Evolutionary conservation across 2,797 vertebrate genomes (phyloP).

Genomic region (Sphenodon punctatus): DNA sequence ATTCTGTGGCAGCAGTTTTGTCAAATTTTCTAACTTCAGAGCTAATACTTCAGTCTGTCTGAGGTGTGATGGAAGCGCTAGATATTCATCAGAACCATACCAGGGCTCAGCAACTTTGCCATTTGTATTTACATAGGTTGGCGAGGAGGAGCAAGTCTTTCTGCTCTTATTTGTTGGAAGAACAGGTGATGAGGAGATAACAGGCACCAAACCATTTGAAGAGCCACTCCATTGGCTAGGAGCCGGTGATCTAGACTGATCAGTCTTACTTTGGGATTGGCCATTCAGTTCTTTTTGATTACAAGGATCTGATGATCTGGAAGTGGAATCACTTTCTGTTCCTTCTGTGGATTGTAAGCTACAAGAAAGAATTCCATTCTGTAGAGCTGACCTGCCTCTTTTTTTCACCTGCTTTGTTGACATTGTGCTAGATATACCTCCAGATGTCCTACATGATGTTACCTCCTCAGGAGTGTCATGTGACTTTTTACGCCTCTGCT

Average conservation of each 20-base stretch:
- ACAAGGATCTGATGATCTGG: constrained; percentile 51
- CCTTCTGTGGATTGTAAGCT: constrained; percentile 36
- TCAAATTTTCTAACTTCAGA: constrained; percentile 89
- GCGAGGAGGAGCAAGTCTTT: constrained; percentile 48
- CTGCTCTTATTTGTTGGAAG: constrained; percentile 54
- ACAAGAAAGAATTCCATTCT: constrained; percentile 41
- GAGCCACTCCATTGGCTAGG: constrained; percentile 56
- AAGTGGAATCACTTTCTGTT: constrained; percentile 67
- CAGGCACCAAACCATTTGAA: constrained; percentile 62
- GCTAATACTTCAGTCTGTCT: constrained; percentile 91
- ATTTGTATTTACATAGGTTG: constrained; percentile 32
- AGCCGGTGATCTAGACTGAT: constrained; percentile 50
- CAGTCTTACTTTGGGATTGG: constrained; percentile 36
- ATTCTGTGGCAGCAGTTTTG: constrained; percentile 84
- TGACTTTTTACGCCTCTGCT: constrained; percentile 62
- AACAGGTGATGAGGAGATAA: constrained; percentile 39
- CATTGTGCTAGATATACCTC: neutral
- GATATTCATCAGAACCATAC: constrained; percentile 96
- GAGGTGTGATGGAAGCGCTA: constrained; percentile 93
- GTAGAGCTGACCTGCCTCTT: neutral
- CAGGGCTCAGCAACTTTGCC: constrained; percentile 80
- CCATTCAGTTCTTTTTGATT: constrained; percentile 28
- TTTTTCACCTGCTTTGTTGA: constrained; percentile 27
- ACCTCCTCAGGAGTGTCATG: constrained; percentile 42
- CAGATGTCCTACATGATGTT: constrained; percentile 33